phyloP scores from a whole-genome alignment of 2,113 vertebrate species.

The Ailurus styani region DNA sequence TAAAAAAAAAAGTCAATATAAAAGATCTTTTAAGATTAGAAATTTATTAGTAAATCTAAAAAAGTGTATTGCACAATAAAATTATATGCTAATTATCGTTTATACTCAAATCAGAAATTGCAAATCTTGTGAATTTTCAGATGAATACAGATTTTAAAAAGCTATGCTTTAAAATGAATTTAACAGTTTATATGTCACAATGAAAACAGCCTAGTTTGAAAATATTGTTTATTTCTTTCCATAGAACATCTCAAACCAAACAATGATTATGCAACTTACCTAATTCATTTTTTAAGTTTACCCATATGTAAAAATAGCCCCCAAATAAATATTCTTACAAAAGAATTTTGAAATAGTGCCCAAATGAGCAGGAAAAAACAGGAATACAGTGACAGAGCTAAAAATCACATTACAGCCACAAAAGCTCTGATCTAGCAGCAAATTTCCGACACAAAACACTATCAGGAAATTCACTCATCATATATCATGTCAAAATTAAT shows the following conservation, averaged over 20 bases:
- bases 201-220: background rate
- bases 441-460: background rate
- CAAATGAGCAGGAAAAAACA: background rate
- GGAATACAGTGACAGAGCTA: background rate
- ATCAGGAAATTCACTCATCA: background rate
- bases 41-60: slow-evolving; percentile 14
- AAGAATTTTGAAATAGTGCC: background rate
- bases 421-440: background rate
- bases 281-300: background rate
- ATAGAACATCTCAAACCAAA: background rate
- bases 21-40: slow-evolving; percentile 19
- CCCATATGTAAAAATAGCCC: background rate
- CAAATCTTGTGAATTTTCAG: background rate
- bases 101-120: background rate
- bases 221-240: slow-evolving; percentile 4
- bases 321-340: background rate
- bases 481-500: background rate
- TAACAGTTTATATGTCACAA: slow-evolving; percentile 16
- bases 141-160: slow-evolving; percentile 25
- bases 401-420: background rate
- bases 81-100: background rate
- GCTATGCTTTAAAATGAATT: background rate
- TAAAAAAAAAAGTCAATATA: background rate
- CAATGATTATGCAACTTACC: background rate
- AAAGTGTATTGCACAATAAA: background rate